These are phyloP conservation scores for Heliconius ethilla DNA, from an alignment of 2,888 invertebrate species.

Conservation along the genomic window DNA sequence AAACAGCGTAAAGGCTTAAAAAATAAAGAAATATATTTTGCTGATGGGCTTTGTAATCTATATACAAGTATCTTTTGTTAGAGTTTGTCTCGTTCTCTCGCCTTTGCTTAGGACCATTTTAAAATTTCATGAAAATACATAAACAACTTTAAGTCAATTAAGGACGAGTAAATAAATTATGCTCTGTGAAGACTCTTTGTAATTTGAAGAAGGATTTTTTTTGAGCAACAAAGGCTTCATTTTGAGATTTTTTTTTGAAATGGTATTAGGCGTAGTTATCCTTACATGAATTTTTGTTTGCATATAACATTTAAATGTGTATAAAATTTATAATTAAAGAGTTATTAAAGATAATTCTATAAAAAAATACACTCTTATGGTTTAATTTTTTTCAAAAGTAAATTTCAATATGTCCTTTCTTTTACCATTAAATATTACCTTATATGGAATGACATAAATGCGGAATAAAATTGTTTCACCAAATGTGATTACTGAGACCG, in stretches of 20 bases:
- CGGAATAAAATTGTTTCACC: not conserved
- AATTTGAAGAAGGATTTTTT: conserved; percentile 15
- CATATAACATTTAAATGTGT: no score
- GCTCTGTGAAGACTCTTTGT: conserved; percentile 16
- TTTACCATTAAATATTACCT: not conserved
- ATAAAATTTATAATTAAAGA: no score
- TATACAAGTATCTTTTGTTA: not conserved
- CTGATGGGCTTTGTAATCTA: not conserved
- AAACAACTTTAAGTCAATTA: conserved; percentile 35
- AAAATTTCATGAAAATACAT: conserved; percentile 33
- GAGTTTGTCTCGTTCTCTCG: conserved; percentile 8
- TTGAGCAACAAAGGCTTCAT: conserved; percentile 6
- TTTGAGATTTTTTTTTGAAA: not conserved
- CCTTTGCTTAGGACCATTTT: conserved; percentile 21
- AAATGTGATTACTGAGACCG: conserved; percentile 12
- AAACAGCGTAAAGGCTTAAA: not conserved
- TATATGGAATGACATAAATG: not conserved
- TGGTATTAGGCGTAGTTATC: not conserved
- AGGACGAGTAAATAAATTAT: conserved; percentile 26
- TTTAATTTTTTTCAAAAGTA: not conserved
- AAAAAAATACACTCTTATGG: not conserved
- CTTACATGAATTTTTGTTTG: no score
- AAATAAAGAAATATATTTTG: not conserved
- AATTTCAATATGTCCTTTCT: not conserved
- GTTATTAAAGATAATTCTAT: no score